These are phyloP conservation scores for Prolemur simus DNA, from an alignment of 2,113 vertebrate genomes.

Conservation along the genomic window DNA sequence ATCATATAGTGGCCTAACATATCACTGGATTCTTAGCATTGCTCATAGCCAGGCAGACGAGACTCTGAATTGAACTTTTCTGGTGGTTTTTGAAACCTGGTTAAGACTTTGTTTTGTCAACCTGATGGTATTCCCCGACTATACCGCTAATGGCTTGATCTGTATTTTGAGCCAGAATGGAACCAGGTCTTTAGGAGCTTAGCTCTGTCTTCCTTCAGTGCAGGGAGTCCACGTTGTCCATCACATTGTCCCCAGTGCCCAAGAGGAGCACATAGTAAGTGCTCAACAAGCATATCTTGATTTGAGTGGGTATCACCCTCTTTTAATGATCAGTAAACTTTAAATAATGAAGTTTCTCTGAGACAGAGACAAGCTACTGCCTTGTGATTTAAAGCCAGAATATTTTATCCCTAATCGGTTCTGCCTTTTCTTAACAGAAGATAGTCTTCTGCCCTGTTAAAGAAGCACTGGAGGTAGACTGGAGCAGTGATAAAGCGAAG, in stretches of 20 bases:
- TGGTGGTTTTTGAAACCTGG: not conserved
- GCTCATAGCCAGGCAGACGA: not conserved
- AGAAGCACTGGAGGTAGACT: slow-evolving; percentile 91
- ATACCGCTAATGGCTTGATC: not conserved
- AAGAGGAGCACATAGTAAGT: not conserved
- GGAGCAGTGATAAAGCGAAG: slow-evolving; percentile 90
- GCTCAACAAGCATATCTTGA: not conserved
- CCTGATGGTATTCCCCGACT: not conserved
- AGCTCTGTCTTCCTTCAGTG: not conserved
- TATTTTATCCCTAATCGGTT: not conserved
- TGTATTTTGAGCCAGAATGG: not conserved
- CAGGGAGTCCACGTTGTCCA: fast-evolving
- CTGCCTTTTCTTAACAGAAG: slow-evolving; percentile 78
- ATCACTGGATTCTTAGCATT: not conserved
- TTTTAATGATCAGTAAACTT: not conserved
- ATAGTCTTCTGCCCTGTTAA: slow-evolving; percentile 90
- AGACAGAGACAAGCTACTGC: not conserved
- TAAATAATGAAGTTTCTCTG: not conserved
- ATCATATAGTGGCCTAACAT: not conserved
- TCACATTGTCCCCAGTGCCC: not conserved
- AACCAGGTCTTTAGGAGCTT: not conserved
- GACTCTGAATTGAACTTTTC: not conserved
- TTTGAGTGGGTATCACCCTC: not conserved
- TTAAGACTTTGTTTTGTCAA: not conserved
- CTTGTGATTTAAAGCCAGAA: not conserved